Evolutionary conservation across 2,797 vertebrate species (phyloP).

Genomic region (Falco naumanni): DNA sequence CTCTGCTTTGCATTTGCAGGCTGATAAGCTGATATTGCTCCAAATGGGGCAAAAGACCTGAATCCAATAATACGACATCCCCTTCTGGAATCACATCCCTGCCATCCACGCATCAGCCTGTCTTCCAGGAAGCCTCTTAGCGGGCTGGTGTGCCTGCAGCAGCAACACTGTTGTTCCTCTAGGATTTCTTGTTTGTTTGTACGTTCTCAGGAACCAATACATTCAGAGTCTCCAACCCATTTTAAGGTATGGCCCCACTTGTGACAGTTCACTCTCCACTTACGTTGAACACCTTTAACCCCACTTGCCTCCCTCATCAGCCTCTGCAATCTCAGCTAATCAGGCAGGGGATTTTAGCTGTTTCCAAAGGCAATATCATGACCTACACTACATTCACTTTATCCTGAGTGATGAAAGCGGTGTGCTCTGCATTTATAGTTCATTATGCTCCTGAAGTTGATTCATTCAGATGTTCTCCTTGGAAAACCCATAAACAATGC

Average conservation of each 20-base stretch:
- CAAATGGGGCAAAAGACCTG: not conserved
- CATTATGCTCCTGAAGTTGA: not conserved
- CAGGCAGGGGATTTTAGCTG: not conserved
- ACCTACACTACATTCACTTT: not conserved
- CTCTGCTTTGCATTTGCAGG: not conserved
- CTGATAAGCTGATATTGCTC: not conserved
- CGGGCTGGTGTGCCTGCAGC: not conserved
- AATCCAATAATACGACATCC: not conserved
- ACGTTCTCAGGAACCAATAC: not conserved
- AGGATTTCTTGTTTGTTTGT: not conserved
- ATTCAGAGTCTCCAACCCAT: not conserved
- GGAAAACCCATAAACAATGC: not conserved
- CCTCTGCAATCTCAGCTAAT: constrained; percentile 1
- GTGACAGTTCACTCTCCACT: not conserved
- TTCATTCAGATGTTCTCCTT: not conserved
- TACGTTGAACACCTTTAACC: not conserved
- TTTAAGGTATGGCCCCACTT: not conserved
- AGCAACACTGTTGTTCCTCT: not conserved
- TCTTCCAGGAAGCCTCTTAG: not conserved
- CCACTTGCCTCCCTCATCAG: not conserved
- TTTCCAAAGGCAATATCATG: not conserved
- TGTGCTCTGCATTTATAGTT: constrained; percentile 4
- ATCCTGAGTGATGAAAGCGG: not conserved
- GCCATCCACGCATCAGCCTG: fast-evolving
- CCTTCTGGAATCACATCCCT: not conserved